phyloP scores from a whole-genome alignment of 2,797 vertebrate species.

The Gymnodraco acuticeps region DNA sequence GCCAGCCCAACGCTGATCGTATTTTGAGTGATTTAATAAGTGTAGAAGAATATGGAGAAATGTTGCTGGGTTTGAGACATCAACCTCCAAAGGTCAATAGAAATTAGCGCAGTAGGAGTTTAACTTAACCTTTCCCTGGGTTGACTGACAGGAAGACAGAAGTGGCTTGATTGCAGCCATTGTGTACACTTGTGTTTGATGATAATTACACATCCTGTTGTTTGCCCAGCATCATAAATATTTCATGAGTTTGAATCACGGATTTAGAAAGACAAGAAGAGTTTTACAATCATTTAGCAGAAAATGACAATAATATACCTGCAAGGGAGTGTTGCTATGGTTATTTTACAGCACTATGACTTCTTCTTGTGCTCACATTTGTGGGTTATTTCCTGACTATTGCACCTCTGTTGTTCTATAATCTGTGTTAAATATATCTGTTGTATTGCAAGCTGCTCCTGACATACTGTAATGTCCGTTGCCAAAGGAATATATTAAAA shows the following conservation, averaged over 20 bases:
- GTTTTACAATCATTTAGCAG: constrained; percentile 30
- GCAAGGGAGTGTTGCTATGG: neutral
- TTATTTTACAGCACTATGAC: constrained; percentile 36
- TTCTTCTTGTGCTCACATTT: constrained; percentile 1
- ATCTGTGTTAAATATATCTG: too few species aligned
- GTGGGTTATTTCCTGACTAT: constrained; percentile 9
- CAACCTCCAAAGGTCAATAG: constrained; percentile 71
- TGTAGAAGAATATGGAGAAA: constrained; percentile 53
- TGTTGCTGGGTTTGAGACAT: constrained; percentile 58
- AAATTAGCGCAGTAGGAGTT: constrained; percentile 65
- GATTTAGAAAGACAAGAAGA: constrained; percentile 39
- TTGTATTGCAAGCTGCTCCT: neutral
- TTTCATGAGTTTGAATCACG: constrained; percentile 61
- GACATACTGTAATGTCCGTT: neutral
- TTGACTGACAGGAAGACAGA: constrained; percentile 70
- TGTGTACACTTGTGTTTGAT: constrained; percentile 82
- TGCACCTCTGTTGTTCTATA: too few species aligned
- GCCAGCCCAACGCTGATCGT: constrained; percentile 58
- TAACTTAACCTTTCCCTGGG: constrained; percentile 73
- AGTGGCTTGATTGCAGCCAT: constrained; percentile 83
- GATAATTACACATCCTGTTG: constrained; percentile 85
- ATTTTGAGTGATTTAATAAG: constrained; percentile 70
- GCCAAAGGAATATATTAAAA: too few species aligned
- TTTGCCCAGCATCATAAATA: constrained; percentile 74
- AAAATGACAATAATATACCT: constrained; percentile 13